Conservation (phyloP, 2,888 invertebrate genomes). For the Parnassius mnemosyne region DNA sequence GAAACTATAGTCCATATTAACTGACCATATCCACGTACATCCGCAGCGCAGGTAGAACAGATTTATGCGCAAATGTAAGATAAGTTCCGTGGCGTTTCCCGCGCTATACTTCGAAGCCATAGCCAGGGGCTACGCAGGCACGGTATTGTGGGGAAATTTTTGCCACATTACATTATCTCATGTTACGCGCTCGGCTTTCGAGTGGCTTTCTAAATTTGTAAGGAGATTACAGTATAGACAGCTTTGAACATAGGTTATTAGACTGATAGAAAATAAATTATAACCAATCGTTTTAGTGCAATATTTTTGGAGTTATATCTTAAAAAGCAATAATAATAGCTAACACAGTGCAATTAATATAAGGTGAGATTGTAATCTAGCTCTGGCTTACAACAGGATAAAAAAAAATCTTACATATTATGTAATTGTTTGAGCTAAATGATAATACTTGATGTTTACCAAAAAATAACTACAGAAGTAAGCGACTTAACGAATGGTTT, state of each 20-base stretch:
- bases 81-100: slow-evolving; percentile 28
- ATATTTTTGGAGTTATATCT: too few relatives aligned
- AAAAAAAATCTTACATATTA: too few relatives aligned
- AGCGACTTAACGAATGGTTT: too few relatives aligned
- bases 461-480: too few relatives aligned
- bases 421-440: too few relatives aligned
- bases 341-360: too few relatives aligned
- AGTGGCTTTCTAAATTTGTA: slow-evolving; percentile 64
- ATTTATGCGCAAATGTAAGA: slow-evolving; percentile 22
- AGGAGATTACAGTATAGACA: slow-evolving; percentile 56
- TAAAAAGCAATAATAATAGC: too few relatives aligned
- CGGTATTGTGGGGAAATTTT: slow-evolving; percentile 58
- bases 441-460: too few relatives aligned
- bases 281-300: background rate
- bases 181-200: slow-evolving; percentile 56
- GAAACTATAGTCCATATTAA: background rate
- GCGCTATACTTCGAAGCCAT: slow-evolving; percentile 34
- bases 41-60: slow-evolving; percentile 24
- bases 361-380: too few relatives aligned
- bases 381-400: too few relatives aligned
- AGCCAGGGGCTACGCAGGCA: slow-evolving; percentile 46
- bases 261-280: slow-evolving; percentile 33
- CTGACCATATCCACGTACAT: slow-evolving; percentile 1
- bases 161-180: slow-evolving; percentile 61
- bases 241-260: slow-evolving; percentile 21